Evolutionary conservation across 2,113 vertebrate species (phyloP), one percentile per base, ranked within the genome.

Genomic region (Melierax canorus): DNA sequence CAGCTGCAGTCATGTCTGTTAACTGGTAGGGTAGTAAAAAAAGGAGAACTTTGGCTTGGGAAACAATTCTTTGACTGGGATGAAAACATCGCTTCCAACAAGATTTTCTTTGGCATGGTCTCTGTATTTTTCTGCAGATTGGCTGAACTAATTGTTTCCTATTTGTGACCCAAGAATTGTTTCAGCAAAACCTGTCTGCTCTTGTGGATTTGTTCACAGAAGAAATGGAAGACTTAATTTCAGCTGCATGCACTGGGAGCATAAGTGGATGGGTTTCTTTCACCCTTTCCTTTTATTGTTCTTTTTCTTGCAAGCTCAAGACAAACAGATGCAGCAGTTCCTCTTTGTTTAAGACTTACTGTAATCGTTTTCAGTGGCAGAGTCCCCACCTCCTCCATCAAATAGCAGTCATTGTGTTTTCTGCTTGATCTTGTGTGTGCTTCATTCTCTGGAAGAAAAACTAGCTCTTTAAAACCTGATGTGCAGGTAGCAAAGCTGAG

Each of bases 41-140:
- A 84, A 90, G 89, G 36, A 94, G 45, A 56, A 36, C 71, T 90
- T 87, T 91, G 94, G 87, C 90, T 94, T 79, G 87, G 93, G 85
- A 94, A 96, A 27, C 90, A 48, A 3, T 91, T 91, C 69, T 93
- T 94, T 88, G 84, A 91, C 85, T 82, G 87, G 84, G 90, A 85
- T 95, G 93, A 90, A 96, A 94, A n/a, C 71, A 73, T 82, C 0
- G 1, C 85, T 94, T 94, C 88, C 92, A 94, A 93, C 87, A 93
- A 90, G 93, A 93, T 96, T 97, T 97, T 96, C 78, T 95, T 97
- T 97, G 96, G 94, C 96, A 88, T 46, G n/a, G 39, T 85, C 74
- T 46, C 62, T 94, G 45, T 97, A 26, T 93, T 96, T 96, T 92
- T 88, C 53, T 96, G 90, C 58, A 96, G 90, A 94, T 95, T 95